phyloP scores from a whole-genome alignment of 2,888 invertebrate species.

The Himalopsyche anomala region DNA sequence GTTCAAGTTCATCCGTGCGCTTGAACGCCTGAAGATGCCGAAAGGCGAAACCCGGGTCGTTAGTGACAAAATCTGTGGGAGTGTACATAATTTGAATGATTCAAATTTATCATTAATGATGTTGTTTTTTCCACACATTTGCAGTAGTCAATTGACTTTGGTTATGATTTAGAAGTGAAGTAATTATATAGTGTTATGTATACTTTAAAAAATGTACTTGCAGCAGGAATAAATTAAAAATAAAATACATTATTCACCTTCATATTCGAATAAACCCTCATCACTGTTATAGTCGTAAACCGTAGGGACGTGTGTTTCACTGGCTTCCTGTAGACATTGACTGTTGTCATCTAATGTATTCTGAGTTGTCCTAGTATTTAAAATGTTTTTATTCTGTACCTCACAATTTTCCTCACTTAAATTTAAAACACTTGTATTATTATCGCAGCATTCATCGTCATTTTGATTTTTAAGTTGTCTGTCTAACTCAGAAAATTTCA shows the following conservation, averaged over 20 bases:
- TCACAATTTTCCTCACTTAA: not conserved
- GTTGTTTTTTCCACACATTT: too few relatives aligned
- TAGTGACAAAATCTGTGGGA: too few relatives aligned
- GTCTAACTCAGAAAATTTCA: not conserved
- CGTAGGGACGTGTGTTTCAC: not conserved
- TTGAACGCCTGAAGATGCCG: too few relatives aligned
- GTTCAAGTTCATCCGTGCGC: too few relatives aligned
- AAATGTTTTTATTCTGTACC: not conserved
- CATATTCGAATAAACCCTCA: constrained; percentile 76
- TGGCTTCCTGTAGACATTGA: constrained; percentile 10
- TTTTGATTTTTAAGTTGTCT: not conserved
- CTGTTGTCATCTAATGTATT: not conserved
- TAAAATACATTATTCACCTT: constrained; percentile 70
- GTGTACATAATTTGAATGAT: too few relatives aligned
- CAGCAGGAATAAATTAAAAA: too few relatives aligned
- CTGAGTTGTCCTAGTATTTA: not conserved
- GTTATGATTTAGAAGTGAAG: too few relatives aligned
- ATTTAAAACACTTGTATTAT: constrained; percentile 20
- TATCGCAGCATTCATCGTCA: constrained; percentile 1
- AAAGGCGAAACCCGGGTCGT: too few relatives aligned
- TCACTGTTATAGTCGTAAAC: constrained; percentile 66
- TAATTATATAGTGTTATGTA: too few relatives aligned
- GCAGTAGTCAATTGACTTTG: too few relatives aligned
- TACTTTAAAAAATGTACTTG: too few relatives aligned
- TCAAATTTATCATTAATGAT: too few relatives aligned